These are phyloP conservation scores for Emydura subglobosa DNA, from an alignment of 2,113 vertebrate genomes.

Conservation along the genomic window DNA sequence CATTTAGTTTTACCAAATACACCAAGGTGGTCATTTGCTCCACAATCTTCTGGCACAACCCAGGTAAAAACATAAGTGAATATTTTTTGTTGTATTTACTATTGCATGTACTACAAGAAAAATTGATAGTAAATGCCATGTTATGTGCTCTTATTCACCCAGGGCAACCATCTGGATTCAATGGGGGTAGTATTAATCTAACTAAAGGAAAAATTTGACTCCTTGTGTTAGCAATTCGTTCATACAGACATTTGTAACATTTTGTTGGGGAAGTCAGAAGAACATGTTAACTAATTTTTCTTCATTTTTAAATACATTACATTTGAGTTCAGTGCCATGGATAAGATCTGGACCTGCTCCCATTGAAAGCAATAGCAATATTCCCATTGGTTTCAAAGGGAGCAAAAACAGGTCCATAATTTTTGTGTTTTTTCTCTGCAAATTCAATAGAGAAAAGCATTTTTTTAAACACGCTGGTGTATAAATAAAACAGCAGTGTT, in stretches of 20 bases:
- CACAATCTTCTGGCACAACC: background rate
- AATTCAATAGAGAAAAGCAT: background rate
- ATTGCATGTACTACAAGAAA: background rate
- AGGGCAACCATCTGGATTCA: background rate
- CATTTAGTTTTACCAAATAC: background rate
- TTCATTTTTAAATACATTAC: background rate
- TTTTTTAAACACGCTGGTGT: slow-evolving; percentile 21
- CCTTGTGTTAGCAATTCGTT: background rate
- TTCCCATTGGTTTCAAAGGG: background rate
- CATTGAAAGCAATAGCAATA: background rate
- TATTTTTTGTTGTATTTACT: background rate
- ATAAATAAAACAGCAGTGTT: slow-evolving; percentile 34
- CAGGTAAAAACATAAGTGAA: background rate
- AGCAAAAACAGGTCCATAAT: background rate
- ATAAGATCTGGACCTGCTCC: background rate
- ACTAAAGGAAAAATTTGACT: background rate
- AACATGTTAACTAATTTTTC: background rate
- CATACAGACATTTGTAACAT: background rate
- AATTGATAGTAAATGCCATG: background rate
- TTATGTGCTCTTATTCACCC: background rate
- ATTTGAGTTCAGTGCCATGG: background rate
- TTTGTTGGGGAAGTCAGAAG: background rate
- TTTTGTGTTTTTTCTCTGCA: background rate
- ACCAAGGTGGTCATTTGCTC: background rate
- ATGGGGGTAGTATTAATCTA: background rate